A percentile compares a stretch with the other conserved stretches of the same genome.
These are phyloP conservation scores for Smittia aterrima DNA, from an alignment of 2,888 invertebrate genomes.

Conservation along the genomic window DNA sequence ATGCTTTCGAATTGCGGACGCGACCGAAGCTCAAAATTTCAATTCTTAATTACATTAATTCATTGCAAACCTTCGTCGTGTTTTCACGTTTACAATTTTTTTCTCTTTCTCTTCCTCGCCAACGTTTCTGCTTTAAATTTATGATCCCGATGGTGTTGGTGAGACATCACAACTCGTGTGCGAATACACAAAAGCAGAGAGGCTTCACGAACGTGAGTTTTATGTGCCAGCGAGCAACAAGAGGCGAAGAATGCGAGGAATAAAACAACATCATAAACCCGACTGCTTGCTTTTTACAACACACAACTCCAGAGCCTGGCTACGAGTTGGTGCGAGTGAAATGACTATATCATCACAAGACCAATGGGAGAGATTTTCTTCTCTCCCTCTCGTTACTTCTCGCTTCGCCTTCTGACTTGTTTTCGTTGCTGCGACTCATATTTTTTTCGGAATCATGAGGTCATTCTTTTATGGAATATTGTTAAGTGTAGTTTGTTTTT, in stretches of 20 bases:
- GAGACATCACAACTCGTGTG: not conserved
- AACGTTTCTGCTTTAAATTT: slow-evolving; percentile 1
- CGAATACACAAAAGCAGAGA: not conserved
- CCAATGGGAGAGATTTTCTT: not conserved
- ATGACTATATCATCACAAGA: not conserved
- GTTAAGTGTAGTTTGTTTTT: slow-evolving; percentile 39
- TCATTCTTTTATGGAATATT: slow-evolving; percentile 40
- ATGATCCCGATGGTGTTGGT: not conserved
- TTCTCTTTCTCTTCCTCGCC: not conserved
- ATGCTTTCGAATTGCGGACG: slow-evolving; percentile 31
- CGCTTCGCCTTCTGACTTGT: not conserved
- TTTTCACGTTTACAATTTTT: not conserved
- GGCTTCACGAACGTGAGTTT: not conserved
- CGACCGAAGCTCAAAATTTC: slow-evolving; percentile 39
- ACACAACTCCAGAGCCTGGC: slow-evolving; percentile 10
- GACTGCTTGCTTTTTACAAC: not conserved
- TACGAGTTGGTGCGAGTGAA: not conserved
- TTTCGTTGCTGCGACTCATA: slow-evolving; percentile 18
- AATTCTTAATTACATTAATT: slow-evolving; percentile 42
- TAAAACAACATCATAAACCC: not conserved
- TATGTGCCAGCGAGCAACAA: slow-evolving; percentile 14
- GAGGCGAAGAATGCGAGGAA: slow-evolving; percentile 12
- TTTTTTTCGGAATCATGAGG: slow-evolving; percentile 32
- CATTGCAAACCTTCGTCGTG: slow-evolving; percentile 13
- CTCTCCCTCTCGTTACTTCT: slow-evolving; percentile 16